Percentiles rank a stretch among this genome's conserved stretches.
These are phyloP conservation scores for Coelinius sp. DNA, from an alignment of 2,888 invertebrate species.

Conservation along the genomic window DNA sequence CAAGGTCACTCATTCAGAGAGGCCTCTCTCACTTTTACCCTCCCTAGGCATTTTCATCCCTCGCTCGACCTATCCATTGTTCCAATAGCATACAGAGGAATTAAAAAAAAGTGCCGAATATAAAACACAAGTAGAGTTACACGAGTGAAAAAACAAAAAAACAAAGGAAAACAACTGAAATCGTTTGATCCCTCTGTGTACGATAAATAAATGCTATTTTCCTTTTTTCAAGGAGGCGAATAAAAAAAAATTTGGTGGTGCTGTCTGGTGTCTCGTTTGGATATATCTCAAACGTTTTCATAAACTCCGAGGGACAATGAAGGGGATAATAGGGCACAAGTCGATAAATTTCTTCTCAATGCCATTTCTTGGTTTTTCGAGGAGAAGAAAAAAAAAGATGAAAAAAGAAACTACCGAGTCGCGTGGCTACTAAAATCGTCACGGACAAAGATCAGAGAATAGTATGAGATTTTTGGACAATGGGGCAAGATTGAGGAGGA, in stretches of 20 bases:
- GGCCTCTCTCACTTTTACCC: slow-evolving; percentile 45
- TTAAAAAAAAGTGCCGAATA: slow-evolving; percentile 16
- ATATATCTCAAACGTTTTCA: slow-evolving; percentile 30
- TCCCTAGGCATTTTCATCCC: slow-evolving; percentile 36
- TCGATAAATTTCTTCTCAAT: slow-evolving; percentile 36
- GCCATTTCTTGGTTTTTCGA: slow-evolving; percentile 15
- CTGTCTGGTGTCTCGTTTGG: background rate
- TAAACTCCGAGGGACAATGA: slow-evolving; percentile 18
- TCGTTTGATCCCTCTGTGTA: slow-evolving; percentile 5
- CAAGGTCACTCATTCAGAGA: slow-evolving; percentile 70
- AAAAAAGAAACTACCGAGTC: slow-evolving; percentile 17
- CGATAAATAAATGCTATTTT: background rate
- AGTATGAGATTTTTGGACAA: background rate
- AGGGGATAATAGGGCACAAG: background rate
- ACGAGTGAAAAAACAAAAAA: slow-evolving; percentile 2
- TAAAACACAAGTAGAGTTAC: background rate
- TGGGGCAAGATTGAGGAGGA: background rate
- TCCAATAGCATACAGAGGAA: slow-evolving; percentile 13
- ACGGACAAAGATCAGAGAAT: slow-evolving; percentile 24
- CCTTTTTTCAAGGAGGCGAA: background rate
- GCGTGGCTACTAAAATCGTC: slow-evolving; percentile 31
- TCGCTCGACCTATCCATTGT: slow-evolving; percentile 24
- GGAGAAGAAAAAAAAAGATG: background rate
- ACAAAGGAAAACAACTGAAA: slow-evolving; percentile 8
- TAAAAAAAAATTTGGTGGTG: slow-evolving; percentile 3